Conservation (phyloP, 2,113 vertebrate genomes). For the Gymnocephalus cernua region DNA sequence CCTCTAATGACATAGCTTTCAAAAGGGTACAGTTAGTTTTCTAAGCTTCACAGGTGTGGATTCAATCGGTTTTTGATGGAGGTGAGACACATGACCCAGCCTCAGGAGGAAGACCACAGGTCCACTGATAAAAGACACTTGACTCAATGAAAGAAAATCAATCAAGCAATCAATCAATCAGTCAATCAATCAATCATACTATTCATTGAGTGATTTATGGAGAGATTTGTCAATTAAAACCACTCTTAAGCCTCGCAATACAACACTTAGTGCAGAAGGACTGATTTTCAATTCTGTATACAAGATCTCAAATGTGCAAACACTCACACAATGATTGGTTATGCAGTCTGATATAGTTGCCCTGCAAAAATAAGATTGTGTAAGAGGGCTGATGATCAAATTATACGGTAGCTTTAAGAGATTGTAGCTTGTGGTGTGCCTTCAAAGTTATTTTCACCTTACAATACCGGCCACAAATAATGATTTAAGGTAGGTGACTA, state of each 20-base stretch:
- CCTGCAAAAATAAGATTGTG: background rate
- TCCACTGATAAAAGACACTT: background rate
- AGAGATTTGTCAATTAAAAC: background rate
- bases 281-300: background rate
- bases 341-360: background rate
- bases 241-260: background rate
- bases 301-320: background rate
- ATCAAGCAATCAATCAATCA: background rate
- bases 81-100: background rate
- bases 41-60: background rate
- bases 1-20: constrained; percentile 11
- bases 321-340: background rate
- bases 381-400: constrained; percentile 4
- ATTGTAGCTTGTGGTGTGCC: background rate
- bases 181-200: background rate
- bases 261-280: background rate
- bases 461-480: background rate
- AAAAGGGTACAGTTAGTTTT: background rate
- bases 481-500: background rate
- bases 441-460: background rate
- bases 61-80: background rate
- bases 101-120: constrained; percentile 3
- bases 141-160: background rate
- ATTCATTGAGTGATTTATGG: background rate
- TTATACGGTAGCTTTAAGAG: background rate